These are phyloP conservation scores for Melanotaenia nigrans DNA, from an alignment of 2,797 vertebrate species.

Conservation along the genomic window DNA sequence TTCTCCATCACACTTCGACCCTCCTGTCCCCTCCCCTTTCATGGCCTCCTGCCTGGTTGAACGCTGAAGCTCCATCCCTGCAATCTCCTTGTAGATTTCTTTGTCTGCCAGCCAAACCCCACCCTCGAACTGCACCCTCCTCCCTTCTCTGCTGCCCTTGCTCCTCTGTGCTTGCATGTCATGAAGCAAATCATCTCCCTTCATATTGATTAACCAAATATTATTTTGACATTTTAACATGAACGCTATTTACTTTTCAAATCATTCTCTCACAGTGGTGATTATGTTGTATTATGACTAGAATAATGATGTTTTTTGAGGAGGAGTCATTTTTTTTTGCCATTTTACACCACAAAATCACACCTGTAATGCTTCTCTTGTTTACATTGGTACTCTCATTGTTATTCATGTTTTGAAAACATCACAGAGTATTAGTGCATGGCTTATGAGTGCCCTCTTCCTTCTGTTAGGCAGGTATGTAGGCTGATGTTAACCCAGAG, in stretches of 20 bases:
- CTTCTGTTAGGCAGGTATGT: conserved; percentile 51
- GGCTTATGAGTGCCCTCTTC: conserved; percentile 7
- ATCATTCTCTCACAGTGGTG: conserved; percentile 29
- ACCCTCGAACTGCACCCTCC: conserved; percentile 46
- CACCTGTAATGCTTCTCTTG: not conserved
- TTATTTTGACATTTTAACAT: conserved; percentile 58
- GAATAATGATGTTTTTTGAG: not conserved
- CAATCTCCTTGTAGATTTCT: conserved; percentile 79
- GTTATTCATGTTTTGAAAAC: conserved; percentile 26
- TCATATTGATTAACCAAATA: conserved; percentile 52
- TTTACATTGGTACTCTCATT: conserved; percentile 10
- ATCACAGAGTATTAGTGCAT: conserved; percentile 12
- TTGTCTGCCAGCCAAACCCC: conserved; percentile 83
- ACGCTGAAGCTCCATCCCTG: conserved; percentile 71
- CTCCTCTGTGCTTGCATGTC: conserved; percentile 53
- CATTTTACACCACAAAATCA: not conserved
- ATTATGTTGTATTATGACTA: conserved; percentile 7
- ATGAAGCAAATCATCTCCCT: conserved; percentile 70
- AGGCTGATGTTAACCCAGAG: conserved; percentile 60
- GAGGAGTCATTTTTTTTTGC: not conserved
- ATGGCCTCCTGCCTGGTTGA: conserved; percentile 69
- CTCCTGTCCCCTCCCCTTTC: conserved; percentile 61
- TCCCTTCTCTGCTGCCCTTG: conserved; percentile 12
- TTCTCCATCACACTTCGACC: conserved; percentile 49
- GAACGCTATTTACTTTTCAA: conserved; percentile 28